Conservation (phyloP, 2,113 vertebrate species). For the Mustela nigripes region DNA sequence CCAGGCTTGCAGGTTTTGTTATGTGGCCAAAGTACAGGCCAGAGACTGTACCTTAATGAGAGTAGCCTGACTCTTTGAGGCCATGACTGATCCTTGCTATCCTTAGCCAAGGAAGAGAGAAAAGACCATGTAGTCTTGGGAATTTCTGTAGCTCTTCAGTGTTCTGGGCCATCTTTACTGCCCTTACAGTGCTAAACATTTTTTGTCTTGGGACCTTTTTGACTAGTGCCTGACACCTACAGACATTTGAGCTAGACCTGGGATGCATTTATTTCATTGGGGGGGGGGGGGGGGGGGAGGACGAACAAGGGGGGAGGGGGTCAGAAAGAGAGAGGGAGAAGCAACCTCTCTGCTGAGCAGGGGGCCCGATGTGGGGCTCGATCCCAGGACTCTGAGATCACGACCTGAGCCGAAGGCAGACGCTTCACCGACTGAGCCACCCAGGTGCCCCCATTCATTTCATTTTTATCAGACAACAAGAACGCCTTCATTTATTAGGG, state of each 20-base stretch:
- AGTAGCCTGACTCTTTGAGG: slow-evolving; percentile 47
- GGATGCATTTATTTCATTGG: slow-evolving; percentile 25
- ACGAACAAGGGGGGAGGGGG: no score
- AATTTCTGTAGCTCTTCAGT: background rate
- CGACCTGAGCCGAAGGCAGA: no score
- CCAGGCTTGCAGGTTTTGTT: slow-evolving; percentile 51
- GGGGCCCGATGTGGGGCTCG: no score
- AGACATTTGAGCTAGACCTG: slow-evolving; percentile 36
- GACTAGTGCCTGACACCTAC: background rate
- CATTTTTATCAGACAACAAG: background rate
- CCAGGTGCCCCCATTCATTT: no score
- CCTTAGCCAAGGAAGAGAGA: background rate
- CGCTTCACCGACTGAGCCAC: no score
- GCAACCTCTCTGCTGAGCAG: no score
- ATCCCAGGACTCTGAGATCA: no score
- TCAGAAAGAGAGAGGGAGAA: no score
- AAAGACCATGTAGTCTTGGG: background rate
- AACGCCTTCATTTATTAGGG: background rate
- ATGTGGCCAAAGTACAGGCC: slow-evolving; percentile 80
- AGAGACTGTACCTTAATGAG: slow-evolving; percentile 58
- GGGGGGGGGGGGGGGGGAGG: no score
- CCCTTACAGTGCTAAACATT: background rate
- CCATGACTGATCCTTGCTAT: slow-evolving; percentile 63
- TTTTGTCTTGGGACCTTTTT: slow-evolving; percentile 50
- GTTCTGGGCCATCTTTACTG: background rate